Evolutionary conservation across 2,888 invertebrate species (phyloP).

Genomic region (Formica aserva): DNA sequence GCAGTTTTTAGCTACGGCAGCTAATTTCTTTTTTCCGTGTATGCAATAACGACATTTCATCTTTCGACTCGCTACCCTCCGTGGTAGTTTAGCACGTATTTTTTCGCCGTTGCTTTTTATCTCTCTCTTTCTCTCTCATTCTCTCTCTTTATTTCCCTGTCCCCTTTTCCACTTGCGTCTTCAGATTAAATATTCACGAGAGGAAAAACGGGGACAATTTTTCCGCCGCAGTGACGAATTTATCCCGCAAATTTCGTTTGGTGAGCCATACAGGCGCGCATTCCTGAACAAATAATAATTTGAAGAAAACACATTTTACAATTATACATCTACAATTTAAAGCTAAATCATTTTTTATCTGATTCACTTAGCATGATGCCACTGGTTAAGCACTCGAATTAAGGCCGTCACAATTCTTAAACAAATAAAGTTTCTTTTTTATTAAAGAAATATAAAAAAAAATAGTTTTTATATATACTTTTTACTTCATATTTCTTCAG

Average conservation of each 20-base stretch:
- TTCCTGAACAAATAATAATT: constrained; percentile 13
- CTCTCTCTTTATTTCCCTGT: neutral
- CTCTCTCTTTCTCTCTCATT: neutral
- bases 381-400: neutral
- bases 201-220: constrained; percentile 29
- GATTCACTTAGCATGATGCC: neutral
- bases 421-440: neutral
- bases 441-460: neutral
- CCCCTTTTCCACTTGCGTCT: constrained; percentile 31
- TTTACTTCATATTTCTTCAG: neutral
- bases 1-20: no score
- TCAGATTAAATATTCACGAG: constrained; percentile 56
- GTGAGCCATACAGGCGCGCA: neutral
- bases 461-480: neutral
- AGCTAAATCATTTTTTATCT: neutral
- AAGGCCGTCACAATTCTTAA: neutral
- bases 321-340: neutral
- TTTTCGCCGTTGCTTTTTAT: constrained; percentile 16
- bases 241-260: constrained; percentile 15
- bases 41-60: constrained; percentile 12
- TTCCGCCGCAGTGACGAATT: constrained; percentile 16
- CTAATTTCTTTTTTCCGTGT: no score
- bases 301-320: neutral
- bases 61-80: constrained; percentile 8
- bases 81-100: constrained; percentile 22